Conservation (phyloP, 2,113 vertebrate genomes). For the Uropsilus gracilis region DNA sequence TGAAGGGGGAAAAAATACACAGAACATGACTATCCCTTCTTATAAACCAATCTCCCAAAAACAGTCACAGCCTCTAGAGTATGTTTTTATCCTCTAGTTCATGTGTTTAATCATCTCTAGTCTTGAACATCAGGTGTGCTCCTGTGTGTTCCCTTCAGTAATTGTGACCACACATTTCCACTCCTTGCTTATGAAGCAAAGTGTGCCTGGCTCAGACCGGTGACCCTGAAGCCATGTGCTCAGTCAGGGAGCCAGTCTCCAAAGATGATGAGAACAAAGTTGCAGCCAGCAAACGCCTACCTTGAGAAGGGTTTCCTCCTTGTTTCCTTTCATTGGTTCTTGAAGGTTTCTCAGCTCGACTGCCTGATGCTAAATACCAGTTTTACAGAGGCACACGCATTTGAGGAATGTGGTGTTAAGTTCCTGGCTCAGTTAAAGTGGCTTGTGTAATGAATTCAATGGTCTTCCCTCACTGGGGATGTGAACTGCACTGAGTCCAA, state of each 20-base stretch:
- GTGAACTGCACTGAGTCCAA: background rate
- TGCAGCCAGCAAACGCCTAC: background rate
- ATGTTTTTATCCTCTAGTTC: background rate
- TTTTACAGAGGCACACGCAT: background rate
- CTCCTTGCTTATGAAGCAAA: background rate
- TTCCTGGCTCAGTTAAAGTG: slow-evolving; percentile 1
- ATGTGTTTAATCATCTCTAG: background rate
- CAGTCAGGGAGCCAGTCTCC: background rate
- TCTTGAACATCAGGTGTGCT: background rate
- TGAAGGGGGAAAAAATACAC: background rate
- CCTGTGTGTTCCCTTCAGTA: background rate
- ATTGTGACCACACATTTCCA: background rate
- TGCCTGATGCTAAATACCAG: background rate
- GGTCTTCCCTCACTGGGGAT: background rate
- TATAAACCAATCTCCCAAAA: background rate
- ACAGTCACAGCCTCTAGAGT: background rate
- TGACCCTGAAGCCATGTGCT: background rate
- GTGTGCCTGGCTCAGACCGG: background rate
- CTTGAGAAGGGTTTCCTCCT: background rate
- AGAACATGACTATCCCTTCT: background rate
- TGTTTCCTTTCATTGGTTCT: background rate
- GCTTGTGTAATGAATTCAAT: background rate
- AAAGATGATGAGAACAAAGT: background rate
- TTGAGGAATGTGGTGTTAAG: background rate
- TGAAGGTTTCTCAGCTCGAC: background rate